phyloP scores from a whole-genome alignment of 2,888 invertebrate genomes.

The Xanthia togata region DNA sequence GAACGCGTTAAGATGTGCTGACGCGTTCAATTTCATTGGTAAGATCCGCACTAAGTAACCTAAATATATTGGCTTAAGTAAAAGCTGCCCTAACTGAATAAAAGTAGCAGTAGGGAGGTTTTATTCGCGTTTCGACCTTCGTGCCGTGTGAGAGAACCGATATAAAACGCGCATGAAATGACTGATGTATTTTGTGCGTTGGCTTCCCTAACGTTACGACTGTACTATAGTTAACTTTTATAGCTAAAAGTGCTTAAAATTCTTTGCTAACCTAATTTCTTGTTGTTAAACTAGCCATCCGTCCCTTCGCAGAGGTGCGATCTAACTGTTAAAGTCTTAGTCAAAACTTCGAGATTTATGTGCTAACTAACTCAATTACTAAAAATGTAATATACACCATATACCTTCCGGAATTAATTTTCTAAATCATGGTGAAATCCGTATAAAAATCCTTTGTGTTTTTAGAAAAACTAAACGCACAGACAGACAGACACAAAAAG shows the following conservation, averaged over 20 bases:
- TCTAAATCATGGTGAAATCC: neutral
- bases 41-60: constrained; percentile 26
- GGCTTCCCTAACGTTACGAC: constrained; percentile 12
- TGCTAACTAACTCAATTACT: too few species aligned
- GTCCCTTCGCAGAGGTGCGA: neutral
- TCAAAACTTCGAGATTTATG: neutral
- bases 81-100: constrained; percentile 53
- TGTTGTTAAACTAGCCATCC: neutral
- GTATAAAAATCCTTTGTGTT: neutral
- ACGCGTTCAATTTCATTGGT: too few species aligned
- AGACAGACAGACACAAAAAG: neutral
- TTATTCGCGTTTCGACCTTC: constrained; percentile 62
- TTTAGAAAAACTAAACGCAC: neutral
- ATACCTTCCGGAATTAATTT: neutral
- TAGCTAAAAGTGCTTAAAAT: constrained; percentile 36
- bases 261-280: constrained; percentile 11
- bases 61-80: constrained; percentile 41
- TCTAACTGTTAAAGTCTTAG: neutral
- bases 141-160: constrained; percentile 36
- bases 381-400: neutral
- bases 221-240: constrained; percentile 15
- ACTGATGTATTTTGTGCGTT: constrained; percentile 58
- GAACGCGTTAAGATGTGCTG: too few species aligned
- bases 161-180: constrained; percentile 60
- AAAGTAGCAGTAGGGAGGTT: constrained; percentile 56